These are phyloP conservation scores for Beris morrisii DNA, from an alignment of 2,888 invertebrate species.

Conservation along the genomic window DNA sequence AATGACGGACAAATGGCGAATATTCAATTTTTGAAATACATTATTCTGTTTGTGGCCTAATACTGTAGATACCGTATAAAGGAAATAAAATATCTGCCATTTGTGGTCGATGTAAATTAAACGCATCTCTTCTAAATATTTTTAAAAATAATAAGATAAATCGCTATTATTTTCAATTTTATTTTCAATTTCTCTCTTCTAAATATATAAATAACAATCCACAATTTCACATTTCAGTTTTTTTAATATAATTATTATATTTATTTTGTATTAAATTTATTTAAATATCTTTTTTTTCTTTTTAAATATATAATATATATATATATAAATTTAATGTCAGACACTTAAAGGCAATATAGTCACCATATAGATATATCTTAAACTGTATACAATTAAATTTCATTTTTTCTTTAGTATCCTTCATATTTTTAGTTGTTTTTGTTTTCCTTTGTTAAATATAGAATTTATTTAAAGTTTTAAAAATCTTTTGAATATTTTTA, in stretches of 20 bases:
- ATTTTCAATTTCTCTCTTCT: slow-evolving; percentile 19
- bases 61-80: too few relatives aligned
- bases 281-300: slow-evolving; percentile 32
- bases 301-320: slow-evolving; percentile 25
- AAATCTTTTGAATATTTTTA: slow-evolving; percentile 15
- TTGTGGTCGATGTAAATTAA: too few relatives aligned
- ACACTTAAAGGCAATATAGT: slow-evolving; percentile 41
- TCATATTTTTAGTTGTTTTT: neutral
- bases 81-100: too few relatives aligned
- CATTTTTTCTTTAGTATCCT: slow-evolving; percentile 23
- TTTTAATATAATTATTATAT: slow-evolving; percentile 20
- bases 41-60: too few relatives aligned
- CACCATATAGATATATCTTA: slow-evolving; percentile 37
- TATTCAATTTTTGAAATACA: too few relatives aligned
- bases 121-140: too few relatives aligned
- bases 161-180: slow-evolving; percentile 20
- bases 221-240: slow-evolving; percentile 30
- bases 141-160: slow-evolving; percentile 10
- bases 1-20: too few relatives aligned
- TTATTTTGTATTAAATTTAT: slow-evolving; percentile 19
- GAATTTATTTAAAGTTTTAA: slow-evolving; percentile 20
- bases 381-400: slow-evolving; percentile 35
- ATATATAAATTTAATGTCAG: slow-evolving; percentile 36
- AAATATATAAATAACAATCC: slow-evolving; percentile 33
- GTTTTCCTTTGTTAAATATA: slow-evolving; percentile 26